A percentile compares a stretch with the other conserved stretches of the same genome.
Conservation (phyloP, 2,113 vertebrate species). For the Sclerurus mexicanus region DNA sequence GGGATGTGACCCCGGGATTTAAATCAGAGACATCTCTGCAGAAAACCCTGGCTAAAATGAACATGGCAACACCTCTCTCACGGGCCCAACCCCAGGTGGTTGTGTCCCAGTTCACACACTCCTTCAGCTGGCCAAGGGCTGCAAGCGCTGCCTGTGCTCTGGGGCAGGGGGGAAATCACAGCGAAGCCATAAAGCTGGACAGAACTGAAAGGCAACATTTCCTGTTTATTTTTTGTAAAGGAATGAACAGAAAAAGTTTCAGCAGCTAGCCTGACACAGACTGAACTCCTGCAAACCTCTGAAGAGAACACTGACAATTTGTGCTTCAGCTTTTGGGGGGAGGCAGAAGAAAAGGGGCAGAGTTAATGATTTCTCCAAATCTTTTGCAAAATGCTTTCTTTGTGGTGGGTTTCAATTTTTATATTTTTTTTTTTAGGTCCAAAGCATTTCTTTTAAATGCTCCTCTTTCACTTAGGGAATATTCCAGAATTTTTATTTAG, state of each 20-base stretch:
- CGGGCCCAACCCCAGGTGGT: not conserved
- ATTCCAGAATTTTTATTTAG: not conserved
- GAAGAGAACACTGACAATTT: constrained; percentile 18
- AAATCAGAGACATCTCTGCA: not conserved
- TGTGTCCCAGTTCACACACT: not conserved
- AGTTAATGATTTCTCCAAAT: constrained; percentile 48
- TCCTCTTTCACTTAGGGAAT: not conserved
- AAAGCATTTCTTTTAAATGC: not conserved
- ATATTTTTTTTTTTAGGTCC: not conserved
- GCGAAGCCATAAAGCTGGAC: not conserved
- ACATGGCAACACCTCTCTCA: not conserved
- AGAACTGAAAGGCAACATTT: not conserved
- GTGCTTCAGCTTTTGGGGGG: not conserved
- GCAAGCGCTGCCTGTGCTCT: not conserved
- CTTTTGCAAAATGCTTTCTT: constrained; percentile 35
- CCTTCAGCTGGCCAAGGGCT: not conserved
- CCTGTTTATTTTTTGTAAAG: not conserved
- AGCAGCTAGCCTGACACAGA: not conserved
- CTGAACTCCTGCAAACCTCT: not conserved
- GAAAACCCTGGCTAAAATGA: not conserved
- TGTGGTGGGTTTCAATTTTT: not conserved
- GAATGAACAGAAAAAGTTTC: not conserved
- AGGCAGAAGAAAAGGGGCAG: not conserved
- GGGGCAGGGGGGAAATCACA: not conserved
- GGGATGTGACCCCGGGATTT: not conserved